Base-by-base conservation (phyloP, 1,140 invertebrate species). In the Drosophila ficusphila region DNA sequence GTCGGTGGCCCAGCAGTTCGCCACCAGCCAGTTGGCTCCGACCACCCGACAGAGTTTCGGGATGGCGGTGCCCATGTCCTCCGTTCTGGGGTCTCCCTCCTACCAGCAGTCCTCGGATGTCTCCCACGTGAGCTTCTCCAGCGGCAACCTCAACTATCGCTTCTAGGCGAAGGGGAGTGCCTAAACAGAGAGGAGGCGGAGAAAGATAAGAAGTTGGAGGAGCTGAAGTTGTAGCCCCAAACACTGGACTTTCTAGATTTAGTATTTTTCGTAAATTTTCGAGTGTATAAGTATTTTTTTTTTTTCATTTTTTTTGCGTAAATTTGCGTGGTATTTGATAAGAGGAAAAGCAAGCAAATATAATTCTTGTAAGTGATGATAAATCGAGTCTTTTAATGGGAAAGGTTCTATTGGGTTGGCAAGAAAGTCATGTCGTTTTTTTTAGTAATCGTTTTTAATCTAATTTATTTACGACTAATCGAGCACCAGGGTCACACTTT, bases 101-200 rank as follows among this genome's bases (percentile, higher is more conserved):
- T 76, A 62, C 31, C 67, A 82, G 33, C 65, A 64, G 64, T 68
- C 69, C 4, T 56, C 89, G 18, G 78, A 81, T 8, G 90, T 90
- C 11, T 90, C 89, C n/a, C 79, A 79, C 19, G 89, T 91, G 5
- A 89, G 71, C 34, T 90, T 78, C 71, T 68, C 51, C 7, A 90
- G 89, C 27, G 89, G 90, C 56, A 85, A 88, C 27, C 65, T 90
- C 11, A 74, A 53, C 38, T 91, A 91, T 31, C 90, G 60, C 19
- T 91, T 90, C 41, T 90, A 71, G 5, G n/a, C n/a, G n/a, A n/a
- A n/a, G n/a, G n/a, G n/a, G n/a, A n/a, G n/a, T n/a, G n/a, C n/a
- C n/a, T n/a, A n/a, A n/a, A n/a, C n/a, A n/a, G n/a, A n/a, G 18
- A 19, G 41, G 14, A 39, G 19, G 8, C 0, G 2, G 2, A n/a